These are phyloP conservation scores for Myotis pilosus DNA, from an alignment of 2,797 vertebrate species.

Conservation along the genomic window DNA sequence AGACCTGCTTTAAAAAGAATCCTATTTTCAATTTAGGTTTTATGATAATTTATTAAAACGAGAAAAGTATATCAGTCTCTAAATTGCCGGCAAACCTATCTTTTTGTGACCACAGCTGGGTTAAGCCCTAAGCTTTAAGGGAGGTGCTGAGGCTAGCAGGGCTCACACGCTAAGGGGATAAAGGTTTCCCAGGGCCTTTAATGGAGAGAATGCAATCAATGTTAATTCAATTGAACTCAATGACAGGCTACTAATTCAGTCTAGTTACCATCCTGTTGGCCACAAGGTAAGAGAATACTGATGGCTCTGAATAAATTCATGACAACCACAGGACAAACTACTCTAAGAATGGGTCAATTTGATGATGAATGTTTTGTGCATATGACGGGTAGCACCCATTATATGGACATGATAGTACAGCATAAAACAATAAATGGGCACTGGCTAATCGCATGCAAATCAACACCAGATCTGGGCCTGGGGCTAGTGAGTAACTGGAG, in stretches of 20 bases:
- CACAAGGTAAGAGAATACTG: constrained; percentile 30
- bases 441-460: constrained; percentile 17
- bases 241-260: constrained; percentile 25
- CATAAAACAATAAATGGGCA: not conserved
- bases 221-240: constrained; percentile 49
- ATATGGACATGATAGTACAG: not conserved
- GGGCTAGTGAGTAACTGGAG: constrained; percentile 21
- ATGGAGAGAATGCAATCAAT: constrained; percentile 25
- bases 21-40: not conserved
- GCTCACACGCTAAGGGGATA: not conserved
- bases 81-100: constrained; percentile 39
- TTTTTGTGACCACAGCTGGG: constrained; percentile 11
- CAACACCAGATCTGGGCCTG: constrained; percentile 35
- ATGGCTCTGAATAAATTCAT: constrained; percentile 45
- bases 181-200: constrained; percentile 42
- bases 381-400: not conserved
- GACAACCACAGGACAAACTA: constrained; percentile 31
- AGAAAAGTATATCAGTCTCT: constrained; percentile 15
- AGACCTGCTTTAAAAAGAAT: not conserved
- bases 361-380: constrained; percentile 12
- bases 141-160: not conserved
- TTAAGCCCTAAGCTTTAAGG: constrained; percentile 24
- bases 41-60: constrained; percentile 47
- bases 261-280: constrained; percentile 2
- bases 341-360: constrained; percentile 22